Evolutionary conservation across 2,888 invertebrate species (phyloP), one percentile per base, ranked within the genome.

Genomic region (Diarsia dahlii): DNA sequence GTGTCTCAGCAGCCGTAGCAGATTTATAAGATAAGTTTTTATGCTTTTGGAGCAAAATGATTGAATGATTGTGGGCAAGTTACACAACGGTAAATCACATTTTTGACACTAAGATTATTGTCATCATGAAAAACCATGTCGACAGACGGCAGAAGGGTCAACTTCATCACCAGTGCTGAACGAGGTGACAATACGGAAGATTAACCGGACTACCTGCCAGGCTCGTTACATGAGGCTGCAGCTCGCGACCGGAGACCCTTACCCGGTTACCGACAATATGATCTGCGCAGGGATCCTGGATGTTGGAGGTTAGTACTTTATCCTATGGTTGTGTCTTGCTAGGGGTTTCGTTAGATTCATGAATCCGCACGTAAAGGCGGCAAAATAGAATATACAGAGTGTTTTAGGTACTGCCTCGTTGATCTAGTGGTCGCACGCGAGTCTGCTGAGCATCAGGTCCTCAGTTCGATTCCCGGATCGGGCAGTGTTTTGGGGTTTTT

Each of bases 241-340:
- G 66, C 6, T 18, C 0, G 52, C 86, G 9, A 90, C 91, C 15
- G 83, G 81, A 0, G 45, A 77, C 1, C 76, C 85, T 1, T 93
- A 89, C 82, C 87, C 89, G 0, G 87, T 96, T 85, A 95, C 96
- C 10, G 64, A 45, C 6, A 93, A 88, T 84, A 96, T 96, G 96
- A 84, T 96, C 65, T 96, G 96, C 84, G 95, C 96, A 0, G 96
- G 96, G 0, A 71, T 94, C 3, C 86, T 95, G 0, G 94, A 92
- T n/a, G 70, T 92, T 2, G 95, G 96, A 85, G 95, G 95, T 94
- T 10, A 81, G 72, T 81, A 64, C 23, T 28, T 28, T 54, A 13
- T 13, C 1, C 10, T 20, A 13, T 39, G 9, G 15, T 58, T 28
- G 28, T 28, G 58, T 56, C 15, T 56, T 23, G 23, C 54, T 54